phyloP scores from a whole-genome alignment of 53 echinoderm and acorn worm genomes.

The Stichopus horrens region DNA sequence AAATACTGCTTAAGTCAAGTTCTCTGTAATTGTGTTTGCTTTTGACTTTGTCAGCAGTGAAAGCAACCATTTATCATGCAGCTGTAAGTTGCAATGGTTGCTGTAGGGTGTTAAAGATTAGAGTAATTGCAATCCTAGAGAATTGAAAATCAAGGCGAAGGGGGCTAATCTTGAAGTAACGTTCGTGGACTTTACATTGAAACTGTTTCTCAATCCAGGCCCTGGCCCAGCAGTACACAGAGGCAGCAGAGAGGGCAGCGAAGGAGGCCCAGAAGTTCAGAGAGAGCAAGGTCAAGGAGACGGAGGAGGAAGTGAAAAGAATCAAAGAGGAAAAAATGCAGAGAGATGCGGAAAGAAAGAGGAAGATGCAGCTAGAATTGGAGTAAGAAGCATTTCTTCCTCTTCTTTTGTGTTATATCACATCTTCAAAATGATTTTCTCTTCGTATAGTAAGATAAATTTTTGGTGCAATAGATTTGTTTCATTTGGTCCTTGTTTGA shows the following conservation, averaged over 20 bases:
- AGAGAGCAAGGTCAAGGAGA: constrained; percentile 86
- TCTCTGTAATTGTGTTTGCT: no score
- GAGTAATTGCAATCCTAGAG: no score
- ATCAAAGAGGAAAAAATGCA: constrained; percentile 88
- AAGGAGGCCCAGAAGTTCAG: constrained; percentile 81
- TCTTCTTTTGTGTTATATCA: neutral
- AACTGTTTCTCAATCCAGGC: constrained; percentile 38
- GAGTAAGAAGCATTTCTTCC: constrained; percentile 56
- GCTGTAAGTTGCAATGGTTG: no score
- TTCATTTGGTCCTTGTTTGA: neutral
- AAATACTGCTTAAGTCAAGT: no score
- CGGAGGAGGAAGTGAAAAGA: constrained; percentile 73
- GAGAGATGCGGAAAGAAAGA: constrained; percentile 79
- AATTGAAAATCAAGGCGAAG: no score
- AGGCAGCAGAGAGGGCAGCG: constrained; percentile 86
- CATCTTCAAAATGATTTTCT: no score
- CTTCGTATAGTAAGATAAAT: no score
- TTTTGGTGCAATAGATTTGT: neutral
- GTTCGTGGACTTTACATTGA: no score
- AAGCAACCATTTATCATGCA: no score
- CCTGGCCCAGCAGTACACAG: constrained; percentile 83
- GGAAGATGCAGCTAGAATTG: constrained; percentile 80
- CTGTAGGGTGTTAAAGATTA: no score
- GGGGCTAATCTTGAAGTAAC: no score
- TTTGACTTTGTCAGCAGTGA: no score